Evolutionary conservation across 2,113 vertebrate species (phyloP).

Genomic region (Syngnathus scovelli): DNA sequence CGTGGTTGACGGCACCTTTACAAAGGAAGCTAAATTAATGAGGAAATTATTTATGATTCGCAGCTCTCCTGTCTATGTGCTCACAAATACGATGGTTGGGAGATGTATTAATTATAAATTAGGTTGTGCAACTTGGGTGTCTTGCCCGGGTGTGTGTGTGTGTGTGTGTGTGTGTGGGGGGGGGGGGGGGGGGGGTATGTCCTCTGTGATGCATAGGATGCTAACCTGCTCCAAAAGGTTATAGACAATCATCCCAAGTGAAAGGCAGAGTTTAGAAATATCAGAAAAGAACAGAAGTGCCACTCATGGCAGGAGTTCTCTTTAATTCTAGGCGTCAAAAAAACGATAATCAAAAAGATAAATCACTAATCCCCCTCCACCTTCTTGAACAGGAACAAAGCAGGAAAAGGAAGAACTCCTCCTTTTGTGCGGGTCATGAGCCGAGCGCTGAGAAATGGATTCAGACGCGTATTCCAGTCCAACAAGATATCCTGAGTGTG

Average conservation of each 20-base stretch:
- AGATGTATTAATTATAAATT: neutral
- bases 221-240: neutral
- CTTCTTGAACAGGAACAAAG: conserved; percentile 22
- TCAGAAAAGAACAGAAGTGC: conserved; percentile 24
- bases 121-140: neutral
- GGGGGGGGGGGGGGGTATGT: neutral
- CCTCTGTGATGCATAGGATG: neutral
- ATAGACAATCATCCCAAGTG: neutral
- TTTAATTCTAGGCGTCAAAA: neutral
- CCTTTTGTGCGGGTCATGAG: conserved; percentile 47
- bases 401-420: conserved; percentile 37
- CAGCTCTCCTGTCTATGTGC: neutral
- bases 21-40: conserved; percentile 34
- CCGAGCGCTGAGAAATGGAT: conserved; percentile 44
- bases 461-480: conserved; percentile 56
- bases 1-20: conserved; percentile 30
- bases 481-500: conserved; percentile 61
- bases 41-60: conserved; percentile 2
- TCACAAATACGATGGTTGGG: neutral
- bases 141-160: neutral
- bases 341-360: conserved; percentile 39
- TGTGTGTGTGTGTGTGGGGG: too few relatives aligned
- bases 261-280: neutral
- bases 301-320: conserved; percentile 26
- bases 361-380: conserved; percentile 10